A percentile compares a stretch with the other conserved stretches of the same genome.
Evolutionary conservation across 2,888 invertebrate genomes (phyloP).

Genomic region (Byasa hedistus): DNA sequence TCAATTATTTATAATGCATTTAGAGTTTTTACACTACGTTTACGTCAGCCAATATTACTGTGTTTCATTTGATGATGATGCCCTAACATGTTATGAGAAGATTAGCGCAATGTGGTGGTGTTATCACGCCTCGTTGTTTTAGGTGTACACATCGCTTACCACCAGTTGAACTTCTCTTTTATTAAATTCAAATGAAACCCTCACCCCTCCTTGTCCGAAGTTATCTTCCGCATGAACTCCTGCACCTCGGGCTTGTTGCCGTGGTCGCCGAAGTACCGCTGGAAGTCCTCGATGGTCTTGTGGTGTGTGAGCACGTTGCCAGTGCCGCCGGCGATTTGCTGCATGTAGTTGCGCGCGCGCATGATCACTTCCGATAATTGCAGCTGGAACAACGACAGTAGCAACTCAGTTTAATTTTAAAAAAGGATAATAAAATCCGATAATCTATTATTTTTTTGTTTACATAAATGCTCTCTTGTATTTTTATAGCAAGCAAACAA

Average conservation of each 20-base stretch:
- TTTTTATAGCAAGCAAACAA: too few relatives aligned
- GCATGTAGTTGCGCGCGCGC: constrained; percentile 96
- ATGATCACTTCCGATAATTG: constrained; percentile 98
- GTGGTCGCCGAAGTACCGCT: constrained; percentile 89
- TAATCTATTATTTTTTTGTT: too few relatives aligned
- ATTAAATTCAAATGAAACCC: background rate
- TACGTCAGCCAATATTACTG: too few relatives aligned
- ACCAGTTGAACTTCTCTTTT: background rate
- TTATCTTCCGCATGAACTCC: constrained; percentile 94
- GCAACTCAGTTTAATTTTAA: too few relatives aligned
- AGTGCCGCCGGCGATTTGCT: constrained; percentile 91
- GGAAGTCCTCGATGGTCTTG: constrained; percentile 91
- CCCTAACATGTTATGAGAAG: too few relatives aligned
- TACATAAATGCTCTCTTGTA: too few relatives aligned
- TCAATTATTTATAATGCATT: too few relatives aligned
- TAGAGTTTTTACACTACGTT: too few relatives aligned
- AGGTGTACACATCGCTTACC: background rate
- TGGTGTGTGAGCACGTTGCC: constrained; percentile 94
- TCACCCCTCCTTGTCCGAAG: constrained; percentile 95
- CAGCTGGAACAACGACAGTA: constrained; percentile 81
- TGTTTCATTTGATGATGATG: too few relatives aligned
- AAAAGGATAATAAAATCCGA: too few relatives aligned
- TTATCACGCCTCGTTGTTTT: too few relatives aligned
- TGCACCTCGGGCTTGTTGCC: constrained; percentile 88
- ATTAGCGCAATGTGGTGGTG: too few relatives aligned